Base-by-base conservation (phyloP, 2,797 vertebrate species). In the Acanthis flammea region DNA sequence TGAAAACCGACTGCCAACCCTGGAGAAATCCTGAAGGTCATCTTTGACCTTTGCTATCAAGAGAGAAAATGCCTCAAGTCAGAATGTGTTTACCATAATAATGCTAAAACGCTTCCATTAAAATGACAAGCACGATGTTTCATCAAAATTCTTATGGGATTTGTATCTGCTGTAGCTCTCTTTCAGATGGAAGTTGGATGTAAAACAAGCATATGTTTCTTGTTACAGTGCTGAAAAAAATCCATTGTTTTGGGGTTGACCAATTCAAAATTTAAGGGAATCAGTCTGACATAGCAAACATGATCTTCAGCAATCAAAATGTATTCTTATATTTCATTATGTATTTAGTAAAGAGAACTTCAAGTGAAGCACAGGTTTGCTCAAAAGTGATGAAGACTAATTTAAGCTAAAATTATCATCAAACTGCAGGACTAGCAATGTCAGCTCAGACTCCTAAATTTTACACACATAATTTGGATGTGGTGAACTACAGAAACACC, bases 181-280 rank as follows among this genome's bases (percentile, higher is more conserved):
- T n/a, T 70, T 90, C 2, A 2, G 62, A 91, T 88, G 62, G 82
- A 91, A 94, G 82, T 14, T 96, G 92, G 94, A 97, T 76, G 55
- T 84, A 92, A 94, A 94, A 94, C 79, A 95, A 94, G 48, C 92
- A 90, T 93, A 79, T 97, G 91, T 78, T 97, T 96, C 96, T 88
- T 90, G 82, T 96, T 97, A 97, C 17, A 35, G 54, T 11, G 44
- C 76, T 53, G 81, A 78, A 91, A 90, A 94, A 93, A 83, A 73
- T 48, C 66, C 47, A 78, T 83, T 96, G 89, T 94, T 94, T 96
- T 84, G 71, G 71, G 76, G 70, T 88, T 75, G 83, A 93, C 70
- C 4, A 13, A 89, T 70, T 78, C 27, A 75, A 91, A 96, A 88
- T 92, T 75, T 86, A 91, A 96, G 94, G 89, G 86, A 88, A 94